Conservation (phyloP, 2,797 vertebrate genomes). For the Crocodylus rhombifer region DNA sequence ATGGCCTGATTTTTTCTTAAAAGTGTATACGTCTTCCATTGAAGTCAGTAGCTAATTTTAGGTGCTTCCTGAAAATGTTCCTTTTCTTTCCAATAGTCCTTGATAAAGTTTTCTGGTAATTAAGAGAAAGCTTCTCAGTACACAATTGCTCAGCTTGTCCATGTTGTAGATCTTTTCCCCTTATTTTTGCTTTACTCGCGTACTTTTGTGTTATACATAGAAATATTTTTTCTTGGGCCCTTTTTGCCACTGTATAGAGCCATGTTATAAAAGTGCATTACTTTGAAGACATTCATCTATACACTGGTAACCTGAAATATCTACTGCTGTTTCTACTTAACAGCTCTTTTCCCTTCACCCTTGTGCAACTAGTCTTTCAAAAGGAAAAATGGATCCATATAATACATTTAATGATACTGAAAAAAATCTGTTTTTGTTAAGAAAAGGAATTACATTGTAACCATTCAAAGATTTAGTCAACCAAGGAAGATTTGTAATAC, state of each 20-base stretch:
- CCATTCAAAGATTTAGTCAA: background rate
- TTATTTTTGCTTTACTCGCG: background rate
- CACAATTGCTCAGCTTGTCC: background rate
- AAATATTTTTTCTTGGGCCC: background rate
- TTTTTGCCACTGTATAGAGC: background rate
- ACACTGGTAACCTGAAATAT: background rate
- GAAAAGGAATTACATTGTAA: background rate
- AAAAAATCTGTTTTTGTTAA: background rate
- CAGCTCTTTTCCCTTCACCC: background rate
- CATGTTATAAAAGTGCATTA: background rate
- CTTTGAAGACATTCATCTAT: background rate
- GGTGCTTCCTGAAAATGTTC: background rate
- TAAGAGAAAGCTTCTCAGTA: background rate
- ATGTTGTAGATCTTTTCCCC: background rate
- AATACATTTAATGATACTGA: background rate
- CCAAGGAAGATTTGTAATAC: background rate
- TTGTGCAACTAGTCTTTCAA: background rate
- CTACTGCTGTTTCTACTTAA: background rate
- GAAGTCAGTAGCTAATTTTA: background rate
- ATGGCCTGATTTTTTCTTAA: background rate
- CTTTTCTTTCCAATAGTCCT: background rate
- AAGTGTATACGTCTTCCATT: background rate
- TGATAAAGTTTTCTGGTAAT: background rate
- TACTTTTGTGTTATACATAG: background rate
- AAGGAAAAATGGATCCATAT: background rate